These are phyloP conservation scores for Patella vulgata DNA, from an alignment of 1,140 invertebrate species.

Conservation along the genomic window DNA sequence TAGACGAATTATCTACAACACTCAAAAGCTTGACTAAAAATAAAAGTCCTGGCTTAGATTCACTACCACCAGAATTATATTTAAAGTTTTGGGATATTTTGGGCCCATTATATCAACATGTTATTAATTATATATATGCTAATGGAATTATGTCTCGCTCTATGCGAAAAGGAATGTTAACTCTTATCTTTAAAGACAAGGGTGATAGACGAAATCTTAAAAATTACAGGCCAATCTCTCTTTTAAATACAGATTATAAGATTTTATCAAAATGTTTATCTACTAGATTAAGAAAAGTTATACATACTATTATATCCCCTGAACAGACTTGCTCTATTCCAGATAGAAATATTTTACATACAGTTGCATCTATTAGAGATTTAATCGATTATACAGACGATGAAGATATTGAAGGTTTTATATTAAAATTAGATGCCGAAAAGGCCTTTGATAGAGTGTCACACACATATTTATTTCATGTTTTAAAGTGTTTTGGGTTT, in stretches of 20 bases:
- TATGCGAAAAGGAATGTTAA: constrained; percentile 32
- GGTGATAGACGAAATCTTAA: constrained; percentile 23
- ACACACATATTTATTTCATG: constrained; percentile 30
- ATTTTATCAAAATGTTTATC: constrained; percentile 35
- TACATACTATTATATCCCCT: constrained; percentile 24
- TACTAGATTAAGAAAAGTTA: constrained; percentile 24
- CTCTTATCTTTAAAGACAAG: constrained; percentile 36
- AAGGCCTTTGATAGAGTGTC: constrained; percentile 42
- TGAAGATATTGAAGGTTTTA: constrained; percentile 24
- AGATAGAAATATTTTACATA: constrained; percentile 39
- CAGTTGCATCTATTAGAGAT: constrained; percentile 34
- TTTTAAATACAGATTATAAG: constrained; percentile 44
- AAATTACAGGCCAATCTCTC: constrained; percentile 38
- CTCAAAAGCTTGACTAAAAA: constrained; percentile 29
- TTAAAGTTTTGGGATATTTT: constrained; percentile 32
- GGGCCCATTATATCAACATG: constrained; percentile 15
- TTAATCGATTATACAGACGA: constrained; percentile 35
- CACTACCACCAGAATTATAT: constrained; percentile 39
- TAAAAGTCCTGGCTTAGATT: constrained; percentile 41
- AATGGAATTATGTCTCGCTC: constrained; percentile 17
- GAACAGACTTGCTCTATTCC: constrained; percentile 37
- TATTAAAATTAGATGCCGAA: constrained; percentile 37
- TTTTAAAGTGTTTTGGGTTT: constrained; percentile 33
- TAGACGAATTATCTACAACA: constrained; percentile 19
- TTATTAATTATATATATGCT: constrained; percentile 23